Percentiles rank a stretch among this genome's conserved stretches.
These are phyloP conservation scores for Pavo muticus DNA, from an alignment of 2,113 vertebrate species.

Conservation along the genomic window DNA sequence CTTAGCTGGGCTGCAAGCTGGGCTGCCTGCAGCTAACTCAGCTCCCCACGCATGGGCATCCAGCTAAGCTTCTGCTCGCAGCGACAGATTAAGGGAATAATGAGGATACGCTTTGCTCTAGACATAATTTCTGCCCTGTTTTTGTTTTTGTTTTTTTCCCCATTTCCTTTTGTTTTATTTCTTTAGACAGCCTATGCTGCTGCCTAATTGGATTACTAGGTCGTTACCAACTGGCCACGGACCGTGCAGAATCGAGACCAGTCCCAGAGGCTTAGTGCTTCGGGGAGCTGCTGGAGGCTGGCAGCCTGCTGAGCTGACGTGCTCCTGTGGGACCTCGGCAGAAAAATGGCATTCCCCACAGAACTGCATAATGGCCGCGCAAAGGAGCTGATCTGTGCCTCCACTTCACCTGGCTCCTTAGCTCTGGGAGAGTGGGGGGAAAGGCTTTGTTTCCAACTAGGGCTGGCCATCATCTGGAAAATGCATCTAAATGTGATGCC, in stretches of 20 bases:
- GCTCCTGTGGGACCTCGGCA: fast-evolving
- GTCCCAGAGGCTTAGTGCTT: background rate
- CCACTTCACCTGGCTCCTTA: background rate
- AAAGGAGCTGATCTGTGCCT: background rate
- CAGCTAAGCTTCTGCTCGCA: background rate
- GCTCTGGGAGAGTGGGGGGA: background rate
- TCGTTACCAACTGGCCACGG: background rate
- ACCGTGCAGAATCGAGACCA: background rate
- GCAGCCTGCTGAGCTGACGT: background rate
- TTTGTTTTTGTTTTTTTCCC: background rate
- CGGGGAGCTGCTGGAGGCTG: background rate
- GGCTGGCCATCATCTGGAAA: background rate
- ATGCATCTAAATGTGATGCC: fast-evolving
- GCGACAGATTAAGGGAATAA: background rate
- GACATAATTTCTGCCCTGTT: background rate
- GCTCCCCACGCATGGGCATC: background rate
- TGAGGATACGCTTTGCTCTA: background rate
- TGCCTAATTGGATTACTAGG: constrained; percentile 30
- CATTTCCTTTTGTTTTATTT: background rate
- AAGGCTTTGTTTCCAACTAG: background rate
- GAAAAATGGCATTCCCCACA: background rate
- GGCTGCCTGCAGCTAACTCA: fast-evolving
- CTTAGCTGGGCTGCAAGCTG: background rate
- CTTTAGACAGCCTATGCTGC: constrained; percentile 1
- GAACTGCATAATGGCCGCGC: fast-evolving